These are phyloP conservation scores for Ispidina lecontei DNA, from an alignment of 2,797 vertebrate species.

Conservation along the genomic window DNA sequence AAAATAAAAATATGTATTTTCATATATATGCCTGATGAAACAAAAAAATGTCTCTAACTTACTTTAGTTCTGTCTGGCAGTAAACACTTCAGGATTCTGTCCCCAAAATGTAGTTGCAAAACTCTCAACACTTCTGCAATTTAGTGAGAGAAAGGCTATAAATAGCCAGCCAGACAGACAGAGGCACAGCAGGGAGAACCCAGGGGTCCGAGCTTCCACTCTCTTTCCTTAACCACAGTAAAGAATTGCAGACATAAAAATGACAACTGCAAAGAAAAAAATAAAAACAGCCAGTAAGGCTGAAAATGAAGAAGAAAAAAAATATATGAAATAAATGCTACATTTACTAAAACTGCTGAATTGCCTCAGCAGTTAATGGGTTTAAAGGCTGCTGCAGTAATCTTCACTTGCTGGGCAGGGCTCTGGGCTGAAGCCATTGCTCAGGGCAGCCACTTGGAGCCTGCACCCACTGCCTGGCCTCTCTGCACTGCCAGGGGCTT, in stretches of 20 bases:
- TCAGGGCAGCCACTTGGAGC: not conserved
- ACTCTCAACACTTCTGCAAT: constrained; percentile 31
- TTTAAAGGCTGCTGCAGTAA: constrained; percentile 18
- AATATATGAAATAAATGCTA: not conserved
- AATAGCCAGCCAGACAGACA: not conserved
- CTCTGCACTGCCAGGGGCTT: not conserved
- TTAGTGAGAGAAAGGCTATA: constrained; percentile 39
- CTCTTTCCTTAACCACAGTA: not conserved
- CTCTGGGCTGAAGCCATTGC: not conserved
- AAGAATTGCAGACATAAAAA: constrained; percentile 27
- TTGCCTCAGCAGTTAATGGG: not conserved
- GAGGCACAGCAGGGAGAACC: constrained; percentile 39
- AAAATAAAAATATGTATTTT: not conserved
- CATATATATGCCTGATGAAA: not conserved
- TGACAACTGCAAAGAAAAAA: not conserved
- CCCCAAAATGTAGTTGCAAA: constrained; percentile 25
- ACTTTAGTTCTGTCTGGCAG: not conserved
- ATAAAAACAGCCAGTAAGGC: not conserved
- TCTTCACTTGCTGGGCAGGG: not conserved
- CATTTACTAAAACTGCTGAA: not conserved
- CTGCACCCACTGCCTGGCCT: not conserved
- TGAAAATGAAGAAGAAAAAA: not conserved
- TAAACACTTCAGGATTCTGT: constrained; percentile 28
- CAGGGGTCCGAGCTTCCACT: not conserved
- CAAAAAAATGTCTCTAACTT: not conserved